phyloP scores from a whole-genome alignment of 1,140 invertebrate species.

The Galleria mellonella region DNA sequence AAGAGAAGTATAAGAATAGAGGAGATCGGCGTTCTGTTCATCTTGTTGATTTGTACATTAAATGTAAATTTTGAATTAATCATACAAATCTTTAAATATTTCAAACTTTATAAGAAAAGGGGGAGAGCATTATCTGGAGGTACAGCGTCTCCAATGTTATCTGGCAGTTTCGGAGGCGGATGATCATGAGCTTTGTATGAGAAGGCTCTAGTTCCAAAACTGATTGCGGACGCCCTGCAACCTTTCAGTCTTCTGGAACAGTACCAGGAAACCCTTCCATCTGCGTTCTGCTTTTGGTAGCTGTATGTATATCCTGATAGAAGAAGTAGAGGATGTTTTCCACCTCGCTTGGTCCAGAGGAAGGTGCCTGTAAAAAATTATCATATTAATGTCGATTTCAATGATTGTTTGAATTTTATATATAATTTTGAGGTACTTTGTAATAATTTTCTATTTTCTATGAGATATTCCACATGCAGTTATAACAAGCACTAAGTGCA shows the following conservation, averaged over 20 bases:
- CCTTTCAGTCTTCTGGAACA: slow-evolving; percentile 58
- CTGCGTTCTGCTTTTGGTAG: slow-evolving; percentile 58
- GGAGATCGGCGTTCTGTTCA: too few species aligned
- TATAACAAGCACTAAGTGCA: too few species aligned
- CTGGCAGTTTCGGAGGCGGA: slow-evolving; percentile 35
- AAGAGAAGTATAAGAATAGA: background rate
- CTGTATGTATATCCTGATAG: slow-evolving; percentile 54
- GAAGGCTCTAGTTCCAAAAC: slow-evolving; percentile 34
- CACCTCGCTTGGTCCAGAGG: slow-evolving; percentile 57
- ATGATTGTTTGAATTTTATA: too few species aligned
- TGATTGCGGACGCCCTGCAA: slow-evolving; percentile 52
- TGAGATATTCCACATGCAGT: too few species aligned
- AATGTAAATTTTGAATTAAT: too few species aligned
- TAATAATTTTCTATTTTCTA: too few species aligned
- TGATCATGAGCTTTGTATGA: slow-evolving; percentile 50
- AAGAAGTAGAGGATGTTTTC: slow-evolving; percentile 54
- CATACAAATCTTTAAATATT: too few species aligned
- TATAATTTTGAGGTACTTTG: too few species aligned
- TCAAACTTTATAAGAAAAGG: too few species aligned
- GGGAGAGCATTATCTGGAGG: too few species aligned
- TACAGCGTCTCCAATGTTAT: background rate
- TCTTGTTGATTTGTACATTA: too few species aligned
- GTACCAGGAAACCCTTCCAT: slow-evolving; percentile 60
- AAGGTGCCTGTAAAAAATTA: slow-evolving; percentile 32
- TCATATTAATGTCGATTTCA: too few species aligned